phyloP scores from a whole-genome alignment of 1,140 invertebrate species.

The Pseudomyrmex gracilis region DNA sequence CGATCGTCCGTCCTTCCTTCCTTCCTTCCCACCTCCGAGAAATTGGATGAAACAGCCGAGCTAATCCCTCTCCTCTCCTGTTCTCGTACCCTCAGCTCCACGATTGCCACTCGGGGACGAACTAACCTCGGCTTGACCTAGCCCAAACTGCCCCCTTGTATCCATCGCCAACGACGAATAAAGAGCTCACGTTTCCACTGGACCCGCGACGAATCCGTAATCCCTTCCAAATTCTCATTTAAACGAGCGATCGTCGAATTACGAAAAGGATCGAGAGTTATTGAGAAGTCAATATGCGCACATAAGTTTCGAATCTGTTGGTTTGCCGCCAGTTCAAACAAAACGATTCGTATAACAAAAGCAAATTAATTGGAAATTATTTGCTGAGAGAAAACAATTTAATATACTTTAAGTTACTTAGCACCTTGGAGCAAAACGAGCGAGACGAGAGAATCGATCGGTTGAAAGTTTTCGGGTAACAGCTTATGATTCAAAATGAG shows the following conservation, averaged over 20 bases:
- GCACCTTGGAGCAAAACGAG: background rate
- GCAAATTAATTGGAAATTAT: background rate
- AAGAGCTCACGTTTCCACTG: conserved; percentile 23
- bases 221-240: background rate
- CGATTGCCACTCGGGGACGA: conserved; percentile 53
- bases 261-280: conserved; percentile 12
- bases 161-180: background rate
- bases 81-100: conserved; percentile 31
- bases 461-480: conserved; percentile 12
- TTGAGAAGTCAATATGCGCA: background rate
- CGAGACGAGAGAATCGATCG: conserved; percentile 35
- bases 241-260: conserved; percentile 47
- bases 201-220: background rate
- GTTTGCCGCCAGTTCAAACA: background rate
- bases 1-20: background rate
- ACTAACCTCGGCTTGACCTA: conserved; percentile 70
- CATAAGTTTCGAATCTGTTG: background rate
- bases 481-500: background rate
- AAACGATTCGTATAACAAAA: too few relatives aligned
- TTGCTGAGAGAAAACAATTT: background rate
- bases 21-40: background rate
- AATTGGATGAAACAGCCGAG: conserved; percentile 55
- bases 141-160: conserved; percentile 58
- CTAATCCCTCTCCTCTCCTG: background rate
- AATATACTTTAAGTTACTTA: too few relatives aligned